phyloP scores from a whole-genome alignment of 2,888 invertebrate genomes.

The Lymantria dispar region DNA sequence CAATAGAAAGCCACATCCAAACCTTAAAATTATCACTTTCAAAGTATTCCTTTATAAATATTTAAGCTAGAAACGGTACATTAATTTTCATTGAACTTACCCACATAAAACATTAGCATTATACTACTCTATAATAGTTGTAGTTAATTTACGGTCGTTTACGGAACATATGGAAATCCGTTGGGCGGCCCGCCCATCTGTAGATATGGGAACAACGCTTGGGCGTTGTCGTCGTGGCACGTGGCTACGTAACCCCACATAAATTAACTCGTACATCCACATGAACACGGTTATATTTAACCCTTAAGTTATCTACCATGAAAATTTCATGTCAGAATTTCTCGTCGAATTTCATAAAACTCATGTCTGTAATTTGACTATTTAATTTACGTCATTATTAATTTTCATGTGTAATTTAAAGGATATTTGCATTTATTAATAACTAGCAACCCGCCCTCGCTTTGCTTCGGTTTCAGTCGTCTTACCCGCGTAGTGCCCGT shows the following conservation, averaged over 20 bases:
- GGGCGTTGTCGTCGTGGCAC: slow-evolving; percentile 60
- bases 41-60: not conserved
- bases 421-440: too few relatives aligned
- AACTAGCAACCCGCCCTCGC: too few relatives aligned
- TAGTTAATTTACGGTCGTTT: slow-evolving; percentile 49
- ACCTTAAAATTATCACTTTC: not conserved
- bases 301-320: slow-evolving; percentile 20
- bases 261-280: slow-evolving; percentile 28
- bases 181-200: slow-evolving; percentile 46
- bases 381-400: not conserved
- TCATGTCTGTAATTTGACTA: not conserved
- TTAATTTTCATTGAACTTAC: slow-evolving; percentile 6
- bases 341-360: not conserved
- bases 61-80: not conserved
- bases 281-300: slow-evolving; percentile 26
- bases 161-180: slow-evolving; percentile 54
- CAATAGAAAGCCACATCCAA: too few relatives aligned
- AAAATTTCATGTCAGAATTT: slow-evolving; percentile 6
- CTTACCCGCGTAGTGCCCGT: too few relatives aligned
- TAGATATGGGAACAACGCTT: slow-evolving; percentile 64
- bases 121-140: slow-evolving; percentile 39
- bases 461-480: too few relatives aligned
- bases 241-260: slow-evolving; percentile 34
- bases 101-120: slow-evolving; percentile 18
- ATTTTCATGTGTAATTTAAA: not conserved